Base-by-base conservation (phyloP, 2,888 invertebrate species). In the Dolichopus griseipennis region DNA sequence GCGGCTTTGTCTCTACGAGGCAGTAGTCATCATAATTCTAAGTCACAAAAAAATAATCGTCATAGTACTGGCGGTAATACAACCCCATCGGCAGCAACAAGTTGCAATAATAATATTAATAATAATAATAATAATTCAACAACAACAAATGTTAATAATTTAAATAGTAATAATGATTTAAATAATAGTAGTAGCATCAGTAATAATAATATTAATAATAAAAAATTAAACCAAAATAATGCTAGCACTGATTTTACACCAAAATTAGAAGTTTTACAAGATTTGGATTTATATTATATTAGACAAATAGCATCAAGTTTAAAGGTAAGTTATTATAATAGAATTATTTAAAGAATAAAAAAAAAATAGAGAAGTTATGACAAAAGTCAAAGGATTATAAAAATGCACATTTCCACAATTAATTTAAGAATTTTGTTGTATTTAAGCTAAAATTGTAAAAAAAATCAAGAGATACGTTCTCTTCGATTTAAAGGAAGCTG, bases 261-360 rank as follows among this genome's bases (percentile, higher is more conserved):
- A 69, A 83, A 82, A 76, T 79, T 83, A 63, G 83, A 83, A 74
- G 80, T 83, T 66, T 76, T 84, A 52, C 84, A 84, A 73, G 84
- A 84, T 77, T 77, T 84, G 74, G 84, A 84, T 75, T 78, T 84
- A 67, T 84, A 83, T 77, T 84, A 84, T 76, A 84, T 84, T 73
- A 81, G 83, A 66, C 84, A 84, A 76, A 83, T 84, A 69, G 84
- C 84, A 65, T 83, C 83, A 74, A 84, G 83, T 75, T 79, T 83
- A 68, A 83, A 84, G 84, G 84, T 84, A 79, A 72, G 68, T 66
- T 52, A 18, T 63, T n/a, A 27, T 18, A 33, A 22, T 64, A 63
- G 20, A 61, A 61, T 5, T n/a, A 61, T 21, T 10, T 21, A 8
- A 27, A 27, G 27, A 4, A 27, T 27, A 27, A 4, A 27, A 27